phyloP scores from a whole-genome alignment of 1,140 invertebrate species.

The Drosophila arizonae region DNA sequence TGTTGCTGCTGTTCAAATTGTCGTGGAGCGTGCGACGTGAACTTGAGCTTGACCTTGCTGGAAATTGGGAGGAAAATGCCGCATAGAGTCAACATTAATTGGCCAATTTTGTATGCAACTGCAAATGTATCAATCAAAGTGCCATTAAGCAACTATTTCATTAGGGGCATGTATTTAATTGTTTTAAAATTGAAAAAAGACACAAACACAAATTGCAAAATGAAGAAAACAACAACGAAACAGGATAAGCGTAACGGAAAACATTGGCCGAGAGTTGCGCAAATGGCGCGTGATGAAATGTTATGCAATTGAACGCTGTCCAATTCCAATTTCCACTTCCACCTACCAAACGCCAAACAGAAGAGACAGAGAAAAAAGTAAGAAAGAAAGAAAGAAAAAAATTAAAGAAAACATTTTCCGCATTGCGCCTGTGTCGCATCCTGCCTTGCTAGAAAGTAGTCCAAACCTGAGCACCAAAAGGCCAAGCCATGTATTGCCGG shows the following conservation, averaged over 20 bases:
- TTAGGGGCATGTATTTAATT: conserved; percentile 60
- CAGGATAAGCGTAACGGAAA: conserved; percentile 54
- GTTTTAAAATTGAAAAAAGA: conserved; percentile 22
- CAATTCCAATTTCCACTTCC: conserved; percentile 47
- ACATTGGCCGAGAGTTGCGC: conserved; percentile 36
- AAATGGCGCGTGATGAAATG: conserved; percentile 68
- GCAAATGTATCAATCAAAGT: conserved; percentile 47
- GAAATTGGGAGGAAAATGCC: conserved; percentile 37
- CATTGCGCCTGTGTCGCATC: conserved; percentile 65
- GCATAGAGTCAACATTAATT: conserved; percentile 28
- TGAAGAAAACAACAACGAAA: conserved; percentile 9
- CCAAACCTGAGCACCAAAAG: conserved; percentile 64
- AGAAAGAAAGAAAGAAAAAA: not conserved
- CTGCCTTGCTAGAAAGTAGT: conserved; percentile 75
- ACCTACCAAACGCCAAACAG: conserved; percentile 33
- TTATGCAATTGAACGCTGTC: conserved; percentile 62
- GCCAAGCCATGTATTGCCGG: conserved; percentile 45
- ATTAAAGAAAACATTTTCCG: conserved; percentile 53
- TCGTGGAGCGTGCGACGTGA: conserved; percentile 47
- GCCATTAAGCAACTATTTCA: conserved; percentile 49
- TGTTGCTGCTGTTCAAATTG: conserved; percentile 30
- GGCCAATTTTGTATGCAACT: conserved; percentile 43
- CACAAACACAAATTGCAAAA: conserved; percentile 4
- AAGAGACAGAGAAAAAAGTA: conserved; percentile 4
- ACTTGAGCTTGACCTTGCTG: conserved; percentile 80